These are phyloP conservation scores for Galbula dea DNA, from an alignment of 2,113 vertebrate species.

Conservation along the genomic window DNA sequence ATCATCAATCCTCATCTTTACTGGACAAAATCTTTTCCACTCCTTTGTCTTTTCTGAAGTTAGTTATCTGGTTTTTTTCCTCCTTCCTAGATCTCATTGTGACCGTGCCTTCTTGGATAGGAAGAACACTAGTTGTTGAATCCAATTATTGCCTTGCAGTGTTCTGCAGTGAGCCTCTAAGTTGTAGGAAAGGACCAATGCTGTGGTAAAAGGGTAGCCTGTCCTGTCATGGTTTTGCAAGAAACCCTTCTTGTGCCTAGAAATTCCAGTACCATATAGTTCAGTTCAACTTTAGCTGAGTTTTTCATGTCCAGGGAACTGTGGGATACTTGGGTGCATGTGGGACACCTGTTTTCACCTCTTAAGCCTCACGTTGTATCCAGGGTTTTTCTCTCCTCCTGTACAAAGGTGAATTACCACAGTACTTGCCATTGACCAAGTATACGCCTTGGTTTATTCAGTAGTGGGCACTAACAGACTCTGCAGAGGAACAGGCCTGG, in stretches of 20 bases:
- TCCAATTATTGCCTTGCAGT: neutral
- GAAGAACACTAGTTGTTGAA: neutral
- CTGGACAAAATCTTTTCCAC: neutral
- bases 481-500: neutral
- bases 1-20: neutral
- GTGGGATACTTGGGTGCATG: neutral
- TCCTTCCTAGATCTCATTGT: neutral
- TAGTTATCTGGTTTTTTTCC: neutral
- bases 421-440: neutral
- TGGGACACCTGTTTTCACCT: neutral
- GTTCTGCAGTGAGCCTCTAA: neutral
- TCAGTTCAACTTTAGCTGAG: neutral
- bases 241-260: neutral
- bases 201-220: neutral
- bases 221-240: neutral
- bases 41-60: neutral
- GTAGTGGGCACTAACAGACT: neutral
- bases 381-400: neutral
- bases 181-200: neutral
- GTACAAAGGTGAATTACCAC: neutral
- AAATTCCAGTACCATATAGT: neutral
- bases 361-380: neutral
- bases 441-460: neutral
- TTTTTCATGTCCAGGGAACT: neutral
- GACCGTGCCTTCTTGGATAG: neutral